Percentiles rank a stretch among this genome's conserved stretches.
These are phyloP conservation scores for Plutomurus gul DNA, from an alignment of 1,140 invertebrate species.

Conservation along the genomic window DNA sequence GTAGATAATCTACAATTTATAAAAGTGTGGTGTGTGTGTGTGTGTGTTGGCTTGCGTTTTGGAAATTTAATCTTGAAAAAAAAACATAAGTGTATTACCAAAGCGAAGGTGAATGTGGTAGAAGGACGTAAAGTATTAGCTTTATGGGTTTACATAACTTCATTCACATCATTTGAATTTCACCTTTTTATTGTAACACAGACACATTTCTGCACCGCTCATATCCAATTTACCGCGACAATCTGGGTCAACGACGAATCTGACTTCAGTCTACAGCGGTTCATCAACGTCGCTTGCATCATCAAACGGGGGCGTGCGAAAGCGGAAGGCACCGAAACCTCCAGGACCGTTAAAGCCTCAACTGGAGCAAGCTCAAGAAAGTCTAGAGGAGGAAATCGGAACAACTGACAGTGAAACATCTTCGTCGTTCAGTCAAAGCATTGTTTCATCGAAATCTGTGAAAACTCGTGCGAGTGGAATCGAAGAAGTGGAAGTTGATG, in stretches of 20 bases:
- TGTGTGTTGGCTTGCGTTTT: too few species aligned
- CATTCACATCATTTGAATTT: background rate
- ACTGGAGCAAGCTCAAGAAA: constrained; percentile 32
- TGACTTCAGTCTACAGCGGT: constrained; percentile 48
- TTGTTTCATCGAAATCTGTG: background rate
- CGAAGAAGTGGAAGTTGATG: constrained; percentile 29
- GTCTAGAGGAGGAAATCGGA: constrained; percentile 43
- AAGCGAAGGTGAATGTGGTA: too few species aligned
- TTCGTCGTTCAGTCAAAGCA: background rate
- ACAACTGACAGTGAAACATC: constrained; percentile 31
- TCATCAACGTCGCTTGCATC: constrained; percentile 50
- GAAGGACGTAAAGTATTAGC: too few species aligned
- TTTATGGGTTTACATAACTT: background rate
- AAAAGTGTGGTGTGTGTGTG: too few species aligned
- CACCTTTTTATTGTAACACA: background rate
- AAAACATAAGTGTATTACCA: too few species aligned
- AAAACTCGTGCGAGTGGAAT: background rate
- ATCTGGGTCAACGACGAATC: constrained; percentile 41
- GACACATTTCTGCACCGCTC: background rate
- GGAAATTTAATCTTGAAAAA: too few species aligned
- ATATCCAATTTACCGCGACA: constrained; percentile 3
- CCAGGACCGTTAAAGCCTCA: constrained; percentile 42
- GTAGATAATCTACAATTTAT: too few species aligned
- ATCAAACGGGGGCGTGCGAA: constrained; percentile 46
- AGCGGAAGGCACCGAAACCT: constrained; percentile 48